Evolutionary conservation across 2,113 vertebrate genomes (phyloP).

Genomic region (Cavia porcellus): DNA sequence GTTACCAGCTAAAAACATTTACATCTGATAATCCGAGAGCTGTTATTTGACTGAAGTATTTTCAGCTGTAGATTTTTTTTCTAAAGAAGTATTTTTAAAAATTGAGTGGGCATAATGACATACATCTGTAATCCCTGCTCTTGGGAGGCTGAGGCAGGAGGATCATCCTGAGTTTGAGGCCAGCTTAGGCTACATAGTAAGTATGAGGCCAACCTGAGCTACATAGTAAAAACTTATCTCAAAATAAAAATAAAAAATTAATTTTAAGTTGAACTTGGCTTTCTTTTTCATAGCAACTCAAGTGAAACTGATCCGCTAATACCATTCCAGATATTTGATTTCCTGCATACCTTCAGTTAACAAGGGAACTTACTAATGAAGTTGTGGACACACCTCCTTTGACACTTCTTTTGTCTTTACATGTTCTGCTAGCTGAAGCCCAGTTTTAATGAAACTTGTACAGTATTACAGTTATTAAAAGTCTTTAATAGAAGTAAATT

Average conservation of each 20-base stretch:
- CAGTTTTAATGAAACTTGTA: conserved; percentile 42
- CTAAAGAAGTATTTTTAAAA: not conserved
- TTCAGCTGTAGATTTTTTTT: conserved; percentile 58
- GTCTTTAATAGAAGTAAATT: conserved; percentile 47
- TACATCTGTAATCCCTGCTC: not conserved
- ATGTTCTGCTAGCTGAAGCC: not conserved
- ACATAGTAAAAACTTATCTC: not conserved
- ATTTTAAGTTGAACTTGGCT: not conserved
- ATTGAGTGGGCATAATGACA: not conserved
- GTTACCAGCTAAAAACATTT: not conserved
- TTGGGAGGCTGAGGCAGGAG: not conserved
- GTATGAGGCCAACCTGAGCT: too few species aligned
- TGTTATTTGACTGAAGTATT: conserved; percentile 36
- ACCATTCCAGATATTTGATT: not conserved
- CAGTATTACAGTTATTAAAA: conserved; percentile 46
- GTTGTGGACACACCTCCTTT: not conserved
- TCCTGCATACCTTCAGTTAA: not conserved
- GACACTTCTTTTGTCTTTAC: not conserved
- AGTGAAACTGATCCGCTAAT: not conserved
- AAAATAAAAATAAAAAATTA: not conserved
- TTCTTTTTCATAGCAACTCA: conserved; percentile 42
- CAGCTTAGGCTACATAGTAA: too few species aligned
- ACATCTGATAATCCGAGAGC: not conserved
- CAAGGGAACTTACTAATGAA: not conserved
- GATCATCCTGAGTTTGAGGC: not conserved